Evolutionary conservation across 2,888 invertebrate genomes (phyloP).

Genomic region (Brachyopa scutellaris): DNA sequence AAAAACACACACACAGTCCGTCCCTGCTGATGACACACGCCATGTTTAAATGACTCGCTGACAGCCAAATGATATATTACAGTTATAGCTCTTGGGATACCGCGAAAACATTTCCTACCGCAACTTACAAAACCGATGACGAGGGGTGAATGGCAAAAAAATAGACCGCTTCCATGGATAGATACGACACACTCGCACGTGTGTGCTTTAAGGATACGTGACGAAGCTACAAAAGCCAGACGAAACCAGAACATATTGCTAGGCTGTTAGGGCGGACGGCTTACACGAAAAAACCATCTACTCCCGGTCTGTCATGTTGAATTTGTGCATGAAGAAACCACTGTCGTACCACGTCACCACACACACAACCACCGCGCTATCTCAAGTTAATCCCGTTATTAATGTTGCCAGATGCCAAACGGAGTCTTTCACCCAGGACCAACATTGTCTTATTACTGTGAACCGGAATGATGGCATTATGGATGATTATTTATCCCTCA

Average conservation of each 20-base stretch:
- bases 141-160: not conserved
- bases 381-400: constrained; percentile 60
- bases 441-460: constrained; percentile 33
- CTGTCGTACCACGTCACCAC: constrained; percentile 9
- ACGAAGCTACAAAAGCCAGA: not conserved
- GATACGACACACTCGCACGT: not conserved
- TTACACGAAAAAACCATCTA: constrained; percentile 35
- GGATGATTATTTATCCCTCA: constrained; percentile 51
- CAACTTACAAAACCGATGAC: constrained; percentile 14
- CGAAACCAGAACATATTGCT: constrained; percentile 18
- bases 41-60: constrained; percentile 5
- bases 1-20: not conserved
- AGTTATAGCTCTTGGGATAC: constrained; percentile 3
- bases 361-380: constrained; percentile 23
- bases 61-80: constrained; percentile 27
- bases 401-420: constrained; percentile 57
- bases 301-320: constrained; percentile 36
- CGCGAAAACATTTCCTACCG: not conserved
- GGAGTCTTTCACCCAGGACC: constrained; percentile 29
- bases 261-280: constrained; percentile 13
- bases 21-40: not conserved
- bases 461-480: constrained; percentile 43
- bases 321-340: constrained; percentile 18
- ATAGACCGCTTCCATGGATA: not conserved
- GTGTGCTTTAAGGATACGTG: not conserved